Percentiles rank a stretch among this genome's conserved stretches.
phyloP scores from a whole-genome alignment of 92 coral and sea anemone genomes.

The Siderastrea radians region DNA sequence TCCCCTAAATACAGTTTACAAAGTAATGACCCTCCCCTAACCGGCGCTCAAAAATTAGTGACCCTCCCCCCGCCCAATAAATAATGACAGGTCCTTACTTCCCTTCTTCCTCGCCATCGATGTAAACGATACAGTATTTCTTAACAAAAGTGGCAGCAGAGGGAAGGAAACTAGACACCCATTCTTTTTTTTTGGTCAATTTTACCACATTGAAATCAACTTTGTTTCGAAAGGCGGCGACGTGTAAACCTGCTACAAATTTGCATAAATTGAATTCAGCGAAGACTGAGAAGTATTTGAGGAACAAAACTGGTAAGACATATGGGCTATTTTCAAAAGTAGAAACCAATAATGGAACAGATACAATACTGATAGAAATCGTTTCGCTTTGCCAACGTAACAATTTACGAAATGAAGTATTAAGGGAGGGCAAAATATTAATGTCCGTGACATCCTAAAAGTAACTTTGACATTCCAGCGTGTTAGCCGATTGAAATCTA shows the following conservation, averaged over 20 bases:
- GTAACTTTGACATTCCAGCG: slow-evolving; percentile 24
- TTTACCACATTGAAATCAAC: not conserved
- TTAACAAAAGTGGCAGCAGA: slow-evolving; percentile 1
- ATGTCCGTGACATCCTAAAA: slow-evolving; percentile 26
- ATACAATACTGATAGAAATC: no score
- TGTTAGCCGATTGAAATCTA: slow-evolving; percentile 28
- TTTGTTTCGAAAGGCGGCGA: not conserved
- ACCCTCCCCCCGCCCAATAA: no score
- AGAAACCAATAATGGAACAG: no score
- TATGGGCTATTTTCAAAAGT: slow-evolving; percentile 3
- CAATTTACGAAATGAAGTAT: not conserved
- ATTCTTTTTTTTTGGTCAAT: not conserved
- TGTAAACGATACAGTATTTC: no score
- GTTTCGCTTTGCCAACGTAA: not conserved
- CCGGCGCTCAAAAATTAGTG: no score
- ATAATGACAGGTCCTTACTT: no score
- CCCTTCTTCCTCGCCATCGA: slow-evolving; percentile 25
- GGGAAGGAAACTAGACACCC: not conserved
- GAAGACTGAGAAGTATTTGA: slow-evolving; percentile 1
- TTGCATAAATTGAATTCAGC: not conserved
- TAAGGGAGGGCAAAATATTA: not conserved
- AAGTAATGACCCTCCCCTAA: no score
- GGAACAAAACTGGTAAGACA: slow-evolving; percentile 7
- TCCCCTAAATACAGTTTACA: no score
- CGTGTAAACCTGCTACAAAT: slow-evolving; percentile 22